Percentiles rank a stretch among this genome's conserved stretches.
phyloP scores from a whole-genome alignment of 1,140 invertebrate genomes.

The Drosophila busckii region DNA sequence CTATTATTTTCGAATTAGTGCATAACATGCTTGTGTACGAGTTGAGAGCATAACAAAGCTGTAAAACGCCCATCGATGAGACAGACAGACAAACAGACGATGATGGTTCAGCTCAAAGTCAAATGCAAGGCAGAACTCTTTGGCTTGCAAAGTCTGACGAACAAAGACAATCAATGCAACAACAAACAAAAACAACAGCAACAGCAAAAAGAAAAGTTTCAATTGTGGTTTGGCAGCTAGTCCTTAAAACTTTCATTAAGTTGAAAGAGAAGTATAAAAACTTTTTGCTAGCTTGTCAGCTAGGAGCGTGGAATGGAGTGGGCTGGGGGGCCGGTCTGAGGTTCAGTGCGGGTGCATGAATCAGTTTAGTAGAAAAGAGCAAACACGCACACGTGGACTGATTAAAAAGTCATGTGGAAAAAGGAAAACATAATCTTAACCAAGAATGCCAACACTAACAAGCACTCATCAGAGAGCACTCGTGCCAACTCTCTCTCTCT shows the following conservation, averaged over 20 bases:
- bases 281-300: constrained; percentile 4
- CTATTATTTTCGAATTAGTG: constrained; percentile 21
- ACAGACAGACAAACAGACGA: not conserved
- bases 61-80: constrained; percentile 5
- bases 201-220: constrained; percentile 41
- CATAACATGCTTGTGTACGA: constrained; percentile 13
- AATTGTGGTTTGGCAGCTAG: constrained; percentile 49
- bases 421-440: constrained; percentile 27
- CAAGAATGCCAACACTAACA: constrained; percentile 42
- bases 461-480: constrained; percentile 9
- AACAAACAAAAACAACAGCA: constrained; percentile 10
- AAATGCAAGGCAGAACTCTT: constrained; percentile 1
- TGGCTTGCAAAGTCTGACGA: not conserved
- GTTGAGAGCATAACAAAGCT: constrained; percentile 5
- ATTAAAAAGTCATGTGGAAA: constrained; percentile 50
- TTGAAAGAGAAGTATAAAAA: constrained; percentile 41
- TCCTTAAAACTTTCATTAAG: constrained; percentile 47
- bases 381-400: constrained; percentile 31
- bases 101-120: constrained; percentile 1
- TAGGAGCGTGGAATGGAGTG: not conserved
- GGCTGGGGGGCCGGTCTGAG: constrained; percentile 8
- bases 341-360: not conserved
- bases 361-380: not conserved
- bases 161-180: constrained; percentile 3
- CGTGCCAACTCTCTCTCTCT: not conserved